These are phyloP conservation scores for Agonopterix heracliana DNA, from an alignment of 2,888 invertebrate species.

Conservation along the genomic window DNA sequence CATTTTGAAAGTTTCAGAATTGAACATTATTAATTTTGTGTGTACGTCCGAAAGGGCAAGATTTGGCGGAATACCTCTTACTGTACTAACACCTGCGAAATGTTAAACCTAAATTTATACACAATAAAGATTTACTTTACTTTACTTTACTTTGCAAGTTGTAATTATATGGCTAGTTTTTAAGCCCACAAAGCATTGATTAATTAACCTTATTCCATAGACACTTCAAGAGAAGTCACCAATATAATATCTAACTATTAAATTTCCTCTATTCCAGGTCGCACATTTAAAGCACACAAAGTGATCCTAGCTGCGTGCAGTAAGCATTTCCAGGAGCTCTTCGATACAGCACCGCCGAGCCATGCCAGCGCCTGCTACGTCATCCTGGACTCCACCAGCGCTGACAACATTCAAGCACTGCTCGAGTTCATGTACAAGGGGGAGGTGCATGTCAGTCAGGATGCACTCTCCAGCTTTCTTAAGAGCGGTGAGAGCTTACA, in stretches of 20 bases:
- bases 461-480: constrained; percentile 92
- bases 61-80: too few relatives aligned
- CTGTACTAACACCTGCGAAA: too few relatives aligned
- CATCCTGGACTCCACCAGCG: constrained; percentile 92
- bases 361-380: constrained; percentile 88
- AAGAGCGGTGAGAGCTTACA: constrained; percentile 94
- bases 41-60: neutral
- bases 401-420: constrained; percentile 92
- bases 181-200: neutral
- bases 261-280: constrained; percentile 77
- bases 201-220: neutral
- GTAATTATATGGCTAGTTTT: neutral
- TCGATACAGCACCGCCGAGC: constrained; percentile 89
- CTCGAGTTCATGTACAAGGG: constrained; percentile 97
- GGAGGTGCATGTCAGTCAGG: constrained; percentile 94
- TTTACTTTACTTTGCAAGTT: neutral
- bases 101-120: too few relatives aligned
- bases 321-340: constrained; percentile 93
- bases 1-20: too few relatives aligned
- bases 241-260: neutral
- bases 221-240: neutral
- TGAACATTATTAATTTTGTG: neutral
- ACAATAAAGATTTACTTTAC: too few relatives aligned
- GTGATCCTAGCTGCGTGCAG: constrained; percentile 94
- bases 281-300: constrained; percentile 93